These are phyloP conservation scores for Euplexia lucipara DNA, from an alignment of 2,888 invertebrate genomes.

Conservation along the genomic window DNA sequence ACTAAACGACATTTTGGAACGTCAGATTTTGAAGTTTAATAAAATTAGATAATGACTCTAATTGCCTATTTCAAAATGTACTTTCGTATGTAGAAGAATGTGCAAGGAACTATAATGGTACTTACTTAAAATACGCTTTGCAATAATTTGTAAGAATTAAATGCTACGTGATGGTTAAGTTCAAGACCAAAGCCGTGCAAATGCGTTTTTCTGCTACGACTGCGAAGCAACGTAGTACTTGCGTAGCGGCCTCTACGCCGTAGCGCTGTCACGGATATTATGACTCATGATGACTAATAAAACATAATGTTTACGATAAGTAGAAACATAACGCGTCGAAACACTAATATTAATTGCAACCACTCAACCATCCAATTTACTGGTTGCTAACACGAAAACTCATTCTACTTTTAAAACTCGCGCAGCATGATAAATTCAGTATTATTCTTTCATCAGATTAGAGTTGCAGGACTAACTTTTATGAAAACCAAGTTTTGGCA, in stretches of 20 bases:
- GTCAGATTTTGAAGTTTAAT: no score
- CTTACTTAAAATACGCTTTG: no score
- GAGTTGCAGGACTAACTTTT: conserved; percentile 36
- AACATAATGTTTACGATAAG: conserved; percentile 23
- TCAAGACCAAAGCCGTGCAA: background rate
- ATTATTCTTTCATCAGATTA: conserved; percentile 49
- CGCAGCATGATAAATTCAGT: conserved; percentile 30
- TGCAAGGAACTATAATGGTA: no score
- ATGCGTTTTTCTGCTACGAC: background rate
- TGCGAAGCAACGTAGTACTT: background rate
- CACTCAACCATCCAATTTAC: conserved; percentile 31
- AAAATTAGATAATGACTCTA: no score
- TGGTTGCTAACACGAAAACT: conserved; percentile 34
- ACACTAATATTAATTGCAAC: background rate
- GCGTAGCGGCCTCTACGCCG: conserved; percentile 6
- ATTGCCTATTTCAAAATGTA: no score
- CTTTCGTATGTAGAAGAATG: no score
- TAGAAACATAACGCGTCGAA: background rate
- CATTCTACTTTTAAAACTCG: conserved; percentile 32
- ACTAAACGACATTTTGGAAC: no score
- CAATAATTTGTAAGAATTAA: no score
- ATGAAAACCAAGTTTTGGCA: conserved; percentile 56
- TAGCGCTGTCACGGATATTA: conserved; percentile 10
- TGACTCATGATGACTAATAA: background rate
- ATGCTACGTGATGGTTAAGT: no score